A percentile compares a stretch with the other conserved stretches of the same genome.
phyloP scores from a whole-genome alignment of 2,113 vertebrate species.

The Trogon surrucura region DNA sequence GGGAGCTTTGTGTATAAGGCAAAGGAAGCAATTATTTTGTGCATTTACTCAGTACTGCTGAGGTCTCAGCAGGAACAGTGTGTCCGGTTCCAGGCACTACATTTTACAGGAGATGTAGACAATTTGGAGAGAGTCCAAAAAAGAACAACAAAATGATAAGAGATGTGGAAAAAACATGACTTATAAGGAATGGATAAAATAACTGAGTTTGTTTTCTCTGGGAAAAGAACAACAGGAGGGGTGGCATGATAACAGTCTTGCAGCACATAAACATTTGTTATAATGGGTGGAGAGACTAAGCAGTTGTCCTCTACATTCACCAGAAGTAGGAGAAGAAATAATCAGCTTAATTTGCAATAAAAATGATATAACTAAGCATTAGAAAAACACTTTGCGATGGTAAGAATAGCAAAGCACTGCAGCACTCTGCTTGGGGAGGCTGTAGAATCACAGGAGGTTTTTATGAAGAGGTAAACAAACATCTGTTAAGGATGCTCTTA shows the following conservation, averaged over 20 bases:
- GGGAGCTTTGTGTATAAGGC: neutral
- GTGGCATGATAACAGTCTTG: constrained; percentile 36
- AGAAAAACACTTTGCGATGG: constrained; percentile 42
- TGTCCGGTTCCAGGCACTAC: constrained; percentile 32
- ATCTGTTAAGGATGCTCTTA: constrained; percentile 56
- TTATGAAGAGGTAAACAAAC: constrained; percentile 68
- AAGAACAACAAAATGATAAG: constrained; percentile 38
- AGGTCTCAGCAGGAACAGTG: constrained; percentile 31
- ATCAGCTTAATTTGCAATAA: constrained; percentile 67
- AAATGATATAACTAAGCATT: constrained; percentile 63
- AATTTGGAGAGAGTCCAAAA: constrained; percentile 23
- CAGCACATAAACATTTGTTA: constrained; percentile 52
- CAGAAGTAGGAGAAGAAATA: constrained; percentile 52
- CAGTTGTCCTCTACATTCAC: constrained; percentile 34
- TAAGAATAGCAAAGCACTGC: constrained; percentile 33
- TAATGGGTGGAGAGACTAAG: constrained; percentile 32
- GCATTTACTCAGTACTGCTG: neutral
- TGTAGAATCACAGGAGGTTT: constrained; percentile 51
- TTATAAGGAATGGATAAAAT: constrained; percentile 25
- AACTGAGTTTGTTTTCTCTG: constrained; percentile 37
- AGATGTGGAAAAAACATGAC: neutral
- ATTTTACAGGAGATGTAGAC: constrained; percentile 29
- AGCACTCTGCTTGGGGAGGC: constrained; percentile 37
- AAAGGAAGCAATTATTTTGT: constrained; percentile 47
- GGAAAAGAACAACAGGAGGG: constrained; percentile 51